phyloP scores from a whole-genome alignment of 2,113 vertebrate genomes.

The Calidris pugnax region DNA sequence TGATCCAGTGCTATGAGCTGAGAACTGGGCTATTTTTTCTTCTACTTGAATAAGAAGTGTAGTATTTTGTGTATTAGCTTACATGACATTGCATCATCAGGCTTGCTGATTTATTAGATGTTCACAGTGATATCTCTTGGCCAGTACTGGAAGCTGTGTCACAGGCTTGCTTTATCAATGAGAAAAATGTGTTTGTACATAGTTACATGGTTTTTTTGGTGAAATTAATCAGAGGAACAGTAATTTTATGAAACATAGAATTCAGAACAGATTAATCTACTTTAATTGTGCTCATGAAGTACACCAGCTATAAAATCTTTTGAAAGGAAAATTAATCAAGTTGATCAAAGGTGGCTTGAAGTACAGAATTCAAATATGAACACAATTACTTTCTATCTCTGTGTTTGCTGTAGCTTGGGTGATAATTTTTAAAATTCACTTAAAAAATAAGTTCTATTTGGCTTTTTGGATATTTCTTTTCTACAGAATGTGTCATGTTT shows the following conservation, averaged over 20 bases:
- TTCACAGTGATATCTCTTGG: background rate
- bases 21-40: background rate
- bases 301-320: constrained; percentile 26
- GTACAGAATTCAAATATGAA: background rate
- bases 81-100: constrained; percentile 9
- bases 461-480: background rate
- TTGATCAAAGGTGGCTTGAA: constrained; percentile 57
- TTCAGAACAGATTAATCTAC: constrained; percentile 27
- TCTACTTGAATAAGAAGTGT: background rate
- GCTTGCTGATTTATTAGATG: constrained; percentile 49
- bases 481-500: background rate
- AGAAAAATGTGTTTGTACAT: background rate
- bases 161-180: constrained; percentile 41
- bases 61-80: background rate
- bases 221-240: constrained; percentile 31
- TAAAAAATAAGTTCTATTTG: background rate
- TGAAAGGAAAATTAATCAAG: constrained; percentile 44
- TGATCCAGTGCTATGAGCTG: background rate
- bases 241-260: constrained; percentile 26
- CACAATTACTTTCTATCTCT: background rate
- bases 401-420: background rate
- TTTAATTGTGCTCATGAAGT: constrained; percentile 18
- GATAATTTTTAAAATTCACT: background rate
- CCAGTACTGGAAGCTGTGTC: background rate
- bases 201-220: background rate